Base-by-base conservation (phyloP, 2,113 vertebrate genomes). In the Colossoma macropomum region DNA sequence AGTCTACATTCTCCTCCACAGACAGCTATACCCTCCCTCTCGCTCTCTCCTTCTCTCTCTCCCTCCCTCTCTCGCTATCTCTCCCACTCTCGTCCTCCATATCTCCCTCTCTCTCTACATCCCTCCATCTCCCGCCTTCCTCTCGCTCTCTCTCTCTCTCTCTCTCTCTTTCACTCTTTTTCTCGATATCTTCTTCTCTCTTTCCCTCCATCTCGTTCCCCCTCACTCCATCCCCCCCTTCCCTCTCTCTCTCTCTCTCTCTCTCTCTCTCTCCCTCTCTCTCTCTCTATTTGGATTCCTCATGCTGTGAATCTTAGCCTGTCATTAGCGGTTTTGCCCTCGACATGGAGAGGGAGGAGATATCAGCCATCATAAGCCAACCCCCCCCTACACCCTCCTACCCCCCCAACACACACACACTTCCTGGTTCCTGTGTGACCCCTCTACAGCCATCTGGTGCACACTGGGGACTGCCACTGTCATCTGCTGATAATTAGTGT, bases 401-500 rank as follows among this genome's bases (percentile, higher is more conserved):
- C 32, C 38, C 56, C 30, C 66, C 56, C 32, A 79, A 79, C 34
- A 83, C 75, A 83, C 59, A 79, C 48, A 79, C 75, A 27, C 52
- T 54, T 71, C 92, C 91, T 92, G 89, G 88, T 92, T 90, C 94
- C 87, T 88, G 92, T 90, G 74, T 95, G 96, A 96, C 95, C 95
- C 96, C 94, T 92, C 91, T 90, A 85, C 94, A 87, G 86, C 96
- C 96, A 95, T 97, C 95, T 97, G 96, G 94, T 94, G 90, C 93
- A 91, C 88, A 93, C 90, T 93, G 93, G 87, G 88, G 90, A 94
- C 94, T 91, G 89, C 92, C 93, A 91, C 95, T 95, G 94, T 96
- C 96, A 95, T 95, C 95, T 96, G 95, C 94, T 95, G 90, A 93
- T 97, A 95, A 96, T 96, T 95, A 96, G 94, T 96, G 95, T 96